These are phyloP conservation scores for Meda fulgida DNA, from an alignment of 2,797 vertebrate genomes.

Conservation along the genomic window DNA sequence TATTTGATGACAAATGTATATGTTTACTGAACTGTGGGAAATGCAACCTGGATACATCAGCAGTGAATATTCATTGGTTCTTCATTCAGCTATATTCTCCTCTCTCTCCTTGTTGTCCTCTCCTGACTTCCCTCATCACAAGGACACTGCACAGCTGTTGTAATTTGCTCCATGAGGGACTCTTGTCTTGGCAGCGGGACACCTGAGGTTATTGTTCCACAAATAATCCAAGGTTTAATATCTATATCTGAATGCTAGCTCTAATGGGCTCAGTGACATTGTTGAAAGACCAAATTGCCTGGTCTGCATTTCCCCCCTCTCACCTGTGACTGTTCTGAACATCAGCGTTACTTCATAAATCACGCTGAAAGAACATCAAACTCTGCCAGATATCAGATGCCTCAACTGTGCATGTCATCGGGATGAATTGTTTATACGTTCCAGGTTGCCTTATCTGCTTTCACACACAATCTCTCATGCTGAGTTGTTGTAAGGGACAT, in stretches of 20 bases:
- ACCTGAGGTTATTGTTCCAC: slow-evolving; percentile 66
- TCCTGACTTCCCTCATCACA: slow-evolving; percentile 46
- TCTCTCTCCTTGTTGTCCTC: slow-evolving; percentile 9
- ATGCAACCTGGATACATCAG: background rate
- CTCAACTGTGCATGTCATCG: slow-evolving; percentile 8
- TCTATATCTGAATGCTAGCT: slow-evolving; percentile 58
- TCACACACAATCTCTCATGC: slow-evolving; percentile 29
- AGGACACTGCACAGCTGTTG: slow-evolving; percentile 69
- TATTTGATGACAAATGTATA: background rate
- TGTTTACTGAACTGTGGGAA: background rate
- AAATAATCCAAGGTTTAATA: slow-evolving; percentile 69
- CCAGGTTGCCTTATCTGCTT: slow-evolving; percentile 18
- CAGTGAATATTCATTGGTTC: slow-evolving; percentile 8
- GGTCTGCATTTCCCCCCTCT: slow-evolving; percentile 14
- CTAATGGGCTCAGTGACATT: slow-evolving; percentile 59
- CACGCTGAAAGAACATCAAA: slow-evolving; percentile 31
- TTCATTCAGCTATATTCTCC: background rate
- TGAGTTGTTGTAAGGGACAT: slow-evolving; percentile 25
- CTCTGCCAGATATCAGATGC: slow-evolving; percentile 36
- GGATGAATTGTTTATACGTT: slow-evolving; percentile 13
- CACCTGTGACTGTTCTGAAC: slow-evolving; percentile 47
- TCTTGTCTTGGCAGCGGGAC: slow-evolving; percentile 67
- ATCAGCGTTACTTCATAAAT: slow-evolving; percentile 40
- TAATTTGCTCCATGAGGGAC: slow-evolving; percentile 64
- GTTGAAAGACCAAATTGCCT: slow-evolving; percentile 53